Base-by-base conservation (phyloP, 64 coral and sea anemone species). In the Stichodactyla helianthus region DNA sequence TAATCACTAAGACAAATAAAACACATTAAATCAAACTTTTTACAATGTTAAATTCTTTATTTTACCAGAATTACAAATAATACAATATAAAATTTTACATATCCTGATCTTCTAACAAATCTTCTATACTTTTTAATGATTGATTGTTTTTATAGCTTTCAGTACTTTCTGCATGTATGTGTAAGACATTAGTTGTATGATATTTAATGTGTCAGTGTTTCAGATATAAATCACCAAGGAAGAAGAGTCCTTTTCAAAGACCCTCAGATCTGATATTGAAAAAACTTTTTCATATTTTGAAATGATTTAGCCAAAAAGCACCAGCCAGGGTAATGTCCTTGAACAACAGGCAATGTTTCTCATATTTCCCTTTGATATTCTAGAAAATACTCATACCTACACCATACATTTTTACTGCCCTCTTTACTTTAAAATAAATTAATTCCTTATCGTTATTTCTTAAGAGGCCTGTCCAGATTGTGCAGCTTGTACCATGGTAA, bases 401-500 rank as follows among this genome's bases (percentile, higher is more conserved):
- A 18, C 61, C 16, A 8, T 7, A 23, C 23, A 14, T 52, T 11
- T 54, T 15, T 54, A 5, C 6, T 51, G 6, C 52, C 18, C 14
- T 52, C 0, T 50, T 79, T 79, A 35, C 50, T 50, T 52, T 53
- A 81, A 81, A 16, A 81, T 50, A 20, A 81, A 16, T 81, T 9
- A 81, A 52, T 52, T 53, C 15, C 7, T 50, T 81, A 19, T 53
- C 13, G 1, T 11, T 5, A 51, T 17, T 31, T 81, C 7, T 81
- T 3, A 44, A 44, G 78, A 81, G 16, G 78, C 0, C 7, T 81
- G 83, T 25, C 83, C 54, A 13, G 44, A 58, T 80, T 85, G 88
- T 17, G 94, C 94, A 18, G 85, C 84, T 71, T 93, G 88, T 51
- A 96, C 91, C 54, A 92, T 89, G 59, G 60, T 71, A 2, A 84